Evolutionary conservation across 1,140 invertebrate genomes (phyloP).

Genomic region (Lerema accius): DNA sequence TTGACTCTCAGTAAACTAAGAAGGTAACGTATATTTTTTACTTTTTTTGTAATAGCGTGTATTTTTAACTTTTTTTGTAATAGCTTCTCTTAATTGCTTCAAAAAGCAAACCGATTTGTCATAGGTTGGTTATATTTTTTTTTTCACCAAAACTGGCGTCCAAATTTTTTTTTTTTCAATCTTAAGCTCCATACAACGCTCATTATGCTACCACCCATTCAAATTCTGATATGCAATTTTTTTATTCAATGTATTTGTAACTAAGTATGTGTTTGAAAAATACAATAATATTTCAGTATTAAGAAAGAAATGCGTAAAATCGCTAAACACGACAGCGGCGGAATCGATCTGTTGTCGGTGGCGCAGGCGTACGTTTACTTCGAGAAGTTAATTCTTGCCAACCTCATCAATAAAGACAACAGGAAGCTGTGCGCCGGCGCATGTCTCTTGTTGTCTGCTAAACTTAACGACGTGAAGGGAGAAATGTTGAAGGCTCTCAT

Average conservation of each 20-base stretch:
- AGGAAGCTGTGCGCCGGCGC: slow-evolving; percentile 97
- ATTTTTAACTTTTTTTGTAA: too few relatives aligned
- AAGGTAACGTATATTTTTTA: too few relatives aligned
- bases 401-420: slow-evolving; percentile 97
- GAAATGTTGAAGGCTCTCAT: slow-evolving; percentile 92
- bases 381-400: slow-evolving; percentile 96
- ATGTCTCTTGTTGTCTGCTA: slow-evolving; percentile 96
- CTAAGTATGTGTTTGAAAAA: slow-evolving; percentile 10
- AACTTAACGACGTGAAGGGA: slow-evolving; percentile 98
- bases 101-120: too few relatives aligned
- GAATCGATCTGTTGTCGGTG: slow-evolving; percentile 94
- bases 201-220: too few relatives aligned
- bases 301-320: slow-evolving; percentile 98
- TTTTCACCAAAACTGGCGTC: too few relatives aligned
- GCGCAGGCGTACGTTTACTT: slow-evolving; percentile 99
- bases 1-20: slow-evolving; percentile 98
- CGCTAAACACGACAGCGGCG: slow-evolving; percentile 92
- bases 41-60: too few relatives aligned
- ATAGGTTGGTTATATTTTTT: too few relatives aligned
- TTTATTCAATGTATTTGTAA: too few relatives aligned
- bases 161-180: too few relatives aligned
- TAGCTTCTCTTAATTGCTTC: too few relatives aligned
- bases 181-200: too few relatives aligned
- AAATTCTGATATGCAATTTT: too few relatives aligned
- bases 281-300: slow-evolving; percentile 85